Base-by-base conservation (phyloP, 2,888 invertebrate genomes). In the Allolobophora icterica region DNA sequence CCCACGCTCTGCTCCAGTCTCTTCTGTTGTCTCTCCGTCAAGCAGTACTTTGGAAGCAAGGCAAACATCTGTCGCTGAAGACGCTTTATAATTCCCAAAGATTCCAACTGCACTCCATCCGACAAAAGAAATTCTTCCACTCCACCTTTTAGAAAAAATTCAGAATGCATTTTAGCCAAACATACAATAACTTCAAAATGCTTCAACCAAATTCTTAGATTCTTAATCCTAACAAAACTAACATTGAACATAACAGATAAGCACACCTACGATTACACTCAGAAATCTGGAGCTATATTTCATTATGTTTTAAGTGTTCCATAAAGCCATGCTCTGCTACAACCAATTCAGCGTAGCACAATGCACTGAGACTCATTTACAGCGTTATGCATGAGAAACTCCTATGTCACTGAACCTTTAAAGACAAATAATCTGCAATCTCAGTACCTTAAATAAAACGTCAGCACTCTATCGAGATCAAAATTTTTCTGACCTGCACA, bases 31-130 rank as follows among this genome's bases (percentile, higher is more conserved):
- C 93, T 93, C 89, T 94, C 95, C 13, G 94, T 94, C 83, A 94
- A 93, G 90, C 94, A 93, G 93, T 98, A 98, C 92, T 97, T 96
- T 8, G 97, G 96, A 92, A 98, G 96, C 90, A 98, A 96, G 0
- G 97, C 96, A 91, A 98, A 95, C 97, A 97, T 97, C 84, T 97
- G 96, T 92, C 97, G 96, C 94, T 97, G 97, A 92, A 98, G 96
- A 3, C 97, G 96, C 93, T 96, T 96, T 24, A 95, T 92, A 89
- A 94, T 94, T 91, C 94, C 94, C 90, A 93, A 93, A 92, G 94
- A 94, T 93, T 95, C 95, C 84, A 95, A 93, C 33, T 93, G 93
- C 15, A 94, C 93, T 6, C 94, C 93, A n/a, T 94, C 94, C 13
- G 93, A 93, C 30, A 92, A 91, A 33, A 93, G 90, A 24, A 92